Conservation (phyloP, 2,113 vertebrate species). For the Melanotaenia duboulayi region DNA sequence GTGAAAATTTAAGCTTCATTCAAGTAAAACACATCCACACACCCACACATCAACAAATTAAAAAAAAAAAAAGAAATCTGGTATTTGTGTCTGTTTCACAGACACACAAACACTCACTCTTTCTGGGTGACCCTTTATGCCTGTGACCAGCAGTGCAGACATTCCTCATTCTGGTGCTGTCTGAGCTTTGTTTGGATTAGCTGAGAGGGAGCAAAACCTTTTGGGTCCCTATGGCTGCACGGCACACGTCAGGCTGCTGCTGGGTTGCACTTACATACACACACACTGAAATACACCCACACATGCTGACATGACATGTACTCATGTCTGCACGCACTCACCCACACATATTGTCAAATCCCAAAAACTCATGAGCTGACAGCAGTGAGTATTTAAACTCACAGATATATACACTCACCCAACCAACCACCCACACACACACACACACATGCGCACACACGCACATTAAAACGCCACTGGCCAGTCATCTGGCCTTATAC, state of each 20-base stretch:
- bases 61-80: neutral
- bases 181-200: conserved; percentile 83
- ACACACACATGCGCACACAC: conserved; percentile 34
- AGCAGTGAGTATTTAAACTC: conserved; percentile 22
- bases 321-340: conserved; percentile 13
- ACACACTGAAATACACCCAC: conserved; percentile 42
- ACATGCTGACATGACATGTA: conserved; percentile 38
- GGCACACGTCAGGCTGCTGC: conserved; percentile 78
- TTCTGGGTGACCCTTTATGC: conserved; percentile 59
- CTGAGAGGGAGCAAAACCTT: conserved; percentile 80
- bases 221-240: conserved; percentile 64
- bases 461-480: conserved; percentile 24
- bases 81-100: conserved; percentile 8
- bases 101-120: conserved; percentile 33
- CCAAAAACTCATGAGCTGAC: conserved; percentile 19
- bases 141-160: conserved; percentile 63
- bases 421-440: no score
- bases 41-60: neutral
- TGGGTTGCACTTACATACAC: conserved; percentile 36
- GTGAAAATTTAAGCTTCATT: conserved; percentile 7
- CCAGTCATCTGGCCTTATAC: conserved; percentile 81
- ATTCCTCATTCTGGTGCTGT: conserved; percentile 71
- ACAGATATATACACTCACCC: conserved; percentile 28
- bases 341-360: conserved; percentile 25
- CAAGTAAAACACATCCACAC: neutral